Percentiles rank a stretch among this genome's conserved stretches.
Conservation (phyloP, 2,113 vertebrate species). For the Rhadina sibilatrix region DNA sequence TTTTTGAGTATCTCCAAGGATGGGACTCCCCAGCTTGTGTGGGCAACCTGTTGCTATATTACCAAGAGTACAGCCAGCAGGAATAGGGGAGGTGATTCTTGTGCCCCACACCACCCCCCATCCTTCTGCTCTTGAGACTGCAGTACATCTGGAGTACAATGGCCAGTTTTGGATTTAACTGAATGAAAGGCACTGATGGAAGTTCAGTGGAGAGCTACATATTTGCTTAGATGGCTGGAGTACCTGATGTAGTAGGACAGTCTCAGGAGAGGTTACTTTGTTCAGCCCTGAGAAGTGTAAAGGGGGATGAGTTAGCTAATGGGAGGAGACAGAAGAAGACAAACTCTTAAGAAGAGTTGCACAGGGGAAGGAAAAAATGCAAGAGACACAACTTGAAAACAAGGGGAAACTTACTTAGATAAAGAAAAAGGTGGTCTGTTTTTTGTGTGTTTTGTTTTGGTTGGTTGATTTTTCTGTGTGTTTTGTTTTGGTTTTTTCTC, state of each 20-base stretch:
- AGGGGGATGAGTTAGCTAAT: not conserved
- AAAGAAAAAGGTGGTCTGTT: not conserved
- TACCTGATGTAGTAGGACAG: accelerated
- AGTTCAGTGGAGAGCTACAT: not conserved
- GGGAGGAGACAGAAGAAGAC: not conserved
- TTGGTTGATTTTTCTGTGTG: too few relatives aligned
- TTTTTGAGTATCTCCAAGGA: not conserved
- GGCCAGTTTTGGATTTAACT: not conserved
- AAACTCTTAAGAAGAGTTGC: not conserved
- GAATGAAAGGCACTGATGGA: not conserved
- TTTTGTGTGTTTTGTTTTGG: too few relatives aligned
- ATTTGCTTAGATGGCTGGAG: not conserved
- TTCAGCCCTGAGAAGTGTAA: not conserved
- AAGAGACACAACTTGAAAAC: not conserved
- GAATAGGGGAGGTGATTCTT: not conserved
- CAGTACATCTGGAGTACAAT: not conserved
- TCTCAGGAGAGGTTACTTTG: not conserved
- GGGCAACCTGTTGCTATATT: accelerated
- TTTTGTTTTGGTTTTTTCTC: not conserved
- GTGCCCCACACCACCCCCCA: accelerated
- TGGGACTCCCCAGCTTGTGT: not conserved
- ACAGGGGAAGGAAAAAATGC: not conserved
- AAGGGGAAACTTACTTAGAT: not conserved
- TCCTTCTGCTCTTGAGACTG: not conserved
- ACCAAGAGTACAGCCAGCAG: not conserved